These are phyloP conservation scores for Sycophila sp. DNA, from an alignment of 1,140 invertebrate genomes.

Conservation along the genomic window DNA sequence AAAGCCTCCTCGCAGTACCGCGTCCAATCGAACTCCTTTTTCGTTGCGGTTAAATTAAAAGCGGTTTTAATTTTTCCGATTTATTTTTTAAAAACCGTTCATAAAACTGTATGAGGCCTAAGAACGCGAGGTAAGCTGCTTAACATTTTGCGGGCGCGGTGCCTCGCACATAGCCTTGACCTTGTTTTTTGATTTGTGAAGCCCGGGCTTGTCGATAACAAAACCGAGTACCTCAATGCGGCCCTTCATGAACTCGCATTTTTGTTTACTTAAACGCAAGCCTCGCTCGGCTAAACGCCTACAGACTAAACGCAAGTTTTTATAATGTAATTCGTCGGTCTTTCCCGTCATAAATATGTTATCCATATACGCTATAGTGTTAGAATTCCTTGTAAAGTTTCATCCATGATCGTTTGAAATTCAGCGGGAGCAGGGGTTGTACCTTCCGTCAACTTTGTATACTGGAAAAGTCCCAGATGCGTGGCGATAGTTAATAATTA, in stretches of 20 bases:
- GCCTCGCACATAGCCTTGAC: constrained; percentile 40
- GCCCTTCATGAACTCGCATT: constrained; percentile 34
- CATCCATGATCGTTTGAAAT: too few species aligned
- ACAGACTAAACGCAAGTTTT: constrained; percentile 25
- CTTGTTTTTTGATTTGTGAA: constrained; percentile 35
- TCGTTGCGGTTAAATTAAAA: constrained; percentile 31
- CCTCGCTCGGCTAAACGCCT: constrained; percentile 23
- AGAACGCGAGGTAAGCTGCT: not conserved
- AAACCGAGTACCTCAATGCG: constrained; percentile 45
- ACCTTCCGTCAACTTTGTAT: not conserved
- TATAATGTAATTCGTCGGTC: constrained; percentile 21
- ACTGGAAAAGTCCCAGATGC: not conserved
- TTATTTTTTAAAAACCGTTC: constrained; percentile 31
- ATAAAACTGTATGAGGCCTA: constrained; percentile 27
- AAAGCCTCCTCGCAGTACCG: constrained; percentile 36
- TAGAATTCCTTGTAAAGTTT: too few species aligned
- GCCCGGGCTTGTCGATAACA: constrained; percentile 41
- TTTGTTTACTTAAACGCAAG: constrained; percentile 33
- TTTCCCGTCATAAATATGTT: constrained; percentile 37
- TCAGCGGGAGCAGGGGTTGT: not conserved
- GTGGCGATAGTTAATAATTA: not conserved
- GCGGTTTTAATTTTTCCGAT: constrained; percentile 20
- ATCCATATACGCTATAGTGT: constrained; percentile 30
- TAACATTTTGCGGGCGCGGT: constrained; percentile 23
- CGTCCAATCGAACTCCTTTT: constrained; percentile 10